These are phyloP conservation scores for Chelonus insularis DNA, from an alignment of 1,140 invertebrate genomes.

Conservation along the genomic window DNA sequence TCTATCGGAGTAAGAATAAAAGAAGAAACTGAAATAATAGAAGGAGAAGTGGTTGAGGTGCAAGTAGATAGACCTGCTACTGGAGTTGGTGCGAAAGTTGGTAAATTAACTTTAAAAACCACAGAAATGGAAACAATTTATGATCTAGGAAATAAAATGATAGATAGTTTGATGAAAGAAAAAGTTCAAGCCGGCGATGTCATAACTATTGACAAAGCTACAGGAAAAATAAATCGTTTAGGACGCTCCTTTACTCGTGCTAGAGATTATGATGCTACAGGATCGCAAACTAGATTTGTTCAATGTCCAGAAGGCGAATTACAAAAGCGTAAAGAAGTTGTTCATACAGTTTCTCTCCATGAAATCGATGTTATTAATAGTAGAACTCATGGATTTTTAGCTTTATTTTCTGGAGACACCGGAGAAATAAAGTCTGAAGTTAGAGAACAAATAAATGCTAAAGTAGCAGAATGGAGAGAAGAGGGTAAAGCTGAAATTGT, in stretches of 20 bases:
- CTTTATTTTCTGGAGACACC: constrained; percentile 96
- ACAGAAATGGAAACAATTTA: constrained; percentile 99
- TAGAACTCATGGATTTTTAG: constrained; percentile 94
- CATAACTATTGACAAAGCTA: constrained; percentile 97
- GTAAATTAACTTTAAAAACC: constrained; percentile 96
- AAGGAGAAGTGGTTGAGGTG: constrained; percentile 98
- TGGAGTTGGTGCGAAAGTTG: constrained; percentile 86
- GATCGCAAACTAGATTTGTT: constrained; percentile 91
- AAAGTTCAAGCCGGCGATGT: constrained; percentile 97
- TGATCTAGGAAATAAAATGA: constrained; percentile 98
- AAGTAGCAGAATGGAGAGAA: constrained; percentile 97
- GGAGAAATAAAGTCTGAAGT: constrained; percentile 99
- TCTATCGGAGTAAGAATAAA: constrained; percentile 98
- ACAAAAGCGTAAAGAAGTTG: constrained; percentile 98
- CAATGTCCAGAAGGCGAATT: constrained; percentile 98
- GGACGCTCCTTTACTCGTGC: constrained; percentile 95
- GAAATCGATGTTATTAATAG: constrained; percentile 99
- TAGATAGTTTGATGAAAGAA: constrained; percentile 95
- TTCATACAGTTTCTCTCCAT: constrained; percentile 97
- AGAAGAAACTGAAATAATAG: constrained; percentile 98
- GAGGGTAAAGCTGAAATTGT: constrained; percentile 99
- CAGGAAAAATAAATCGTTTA: constrained; percentile 93
- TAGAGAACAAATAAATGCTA: constrained; percentile 97
- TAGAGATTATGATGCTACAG: constrained; percentile 97
- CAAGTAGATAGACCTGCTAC: constrained; percentile 93